A percentile compares a stretch with the other conserved stretches of the same genome.
These are phyloP conservation scores for Drosophila phalerata DNA, from an alignment of 2,888 invertebrate species.

Conservation along the genomic window DNA sequence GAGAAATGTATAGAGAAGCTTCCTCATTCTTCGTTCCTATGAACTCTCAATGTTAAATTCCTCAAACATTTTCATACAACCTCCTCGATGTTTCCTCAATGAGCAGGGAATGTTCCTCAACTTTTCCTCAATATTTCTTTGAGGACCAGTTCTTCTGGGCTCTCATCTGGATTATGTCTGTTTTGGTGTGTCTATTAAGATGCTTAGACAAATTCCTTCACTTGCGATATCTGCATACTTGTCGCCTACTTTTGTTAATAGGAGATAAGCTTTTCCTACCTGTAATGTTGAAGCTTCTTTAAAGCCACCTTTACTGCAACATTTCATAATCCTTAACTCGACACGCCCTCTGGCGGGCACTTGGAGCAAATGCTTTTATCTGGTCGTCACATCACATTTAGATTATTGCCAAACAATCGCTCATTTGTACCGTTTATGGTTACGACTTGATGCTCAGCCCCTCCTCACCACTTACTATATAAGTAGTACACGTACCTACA, in stretches of 20 bases:
- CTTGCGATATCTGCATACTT: too few species aligned
- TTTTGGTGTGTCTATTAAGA: too few species aligned
- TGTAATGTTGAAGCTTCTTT: conserved; percentile 3
- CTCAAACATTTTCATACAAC: too few species aligned
- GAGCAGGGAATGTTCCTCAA: too few species aligned
- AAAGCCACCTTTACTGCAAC: conserved; percentile 23
- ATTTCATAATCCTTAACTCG: conserved; percentile 14
- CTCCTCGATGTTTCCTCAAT: too few species aligned
- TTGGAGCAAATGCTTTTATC: conserved; percentile 51
- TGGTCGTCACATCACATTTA: conserved; percentile 61
- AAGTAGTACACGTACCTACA: conserved; percentile 25
- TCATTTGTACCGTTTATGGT: conserved; percentile 51
- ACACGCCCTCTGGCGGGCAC: conserved; percentile 2
- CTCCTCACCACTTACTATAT: background rate
- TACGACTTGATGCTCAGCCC: conserved; percentile 29
- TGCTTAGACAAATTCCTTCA: background rate
- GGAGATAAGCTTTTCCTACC: too few species aligned
- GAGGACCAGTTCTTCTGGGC: too few species aligned
- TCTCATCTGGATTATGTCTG: background rate
- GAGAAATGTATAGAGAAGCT: too few species aligned
- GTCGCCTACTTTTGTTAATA: too few species aligned
- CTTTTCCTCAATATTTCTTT: too few species aligned
- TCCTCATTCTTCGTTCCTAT: too few species aligned
- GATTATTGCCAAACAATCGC: conserved; percentile 56
- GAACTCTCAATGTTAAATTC: too few species aligned